phyloP scores from a whole-genome alignment of 2,113 vertebrate species.

The Aplodontia rufa region DNA sequence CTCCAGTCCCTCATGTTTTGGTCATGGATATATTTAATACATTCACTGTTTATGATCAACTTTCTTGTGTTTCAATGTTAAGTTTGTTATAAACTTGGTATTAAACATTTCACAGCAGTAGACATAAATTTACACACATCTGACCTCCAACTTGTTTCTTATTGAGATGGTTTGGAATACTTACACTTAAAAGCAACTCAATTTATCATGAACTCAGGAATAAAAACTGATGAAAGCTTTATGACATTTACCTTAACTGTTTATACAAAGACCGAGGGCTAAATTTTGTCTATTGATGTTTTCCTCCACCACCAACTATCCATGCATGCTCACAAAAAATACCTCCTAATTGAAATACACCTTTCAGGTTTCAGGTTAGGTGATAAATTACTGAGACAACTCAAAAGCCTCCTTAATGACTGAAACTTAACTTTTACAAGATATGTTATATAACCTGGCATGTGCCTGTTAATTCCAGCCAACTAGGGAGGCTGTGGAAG shows the following conservation, averaged over 20 bases:
- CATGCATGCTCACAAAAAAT: background rate
- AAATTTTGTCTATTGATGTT: background rate
- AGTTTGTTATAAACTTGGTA: background rate
- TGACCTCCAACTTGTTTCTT: background rate
- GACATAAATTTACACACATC: background rate
- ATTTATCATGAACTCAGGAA: background rate
- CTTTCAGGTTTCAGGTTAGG: background rate
- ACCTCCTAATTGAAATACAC: background rate
- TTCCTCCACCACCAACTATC: background rate
- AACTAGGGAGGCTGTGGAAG: too few relatives aligned
- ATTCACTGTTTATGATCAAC: background rate
- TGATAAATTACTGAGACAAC: background rate
- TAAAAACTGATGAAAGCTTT: background rate
- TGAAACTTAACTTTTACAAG: background rate
- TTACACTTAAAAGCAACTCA: conserved; percentile 15
- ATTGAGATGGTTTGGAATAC: background rate
- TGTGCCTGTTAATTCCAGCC: too few relatives aligned
- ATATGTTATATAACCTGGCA: too few relatives aligned
- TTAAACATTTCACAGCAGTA: background rate
- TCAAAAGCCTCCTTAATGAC: background rate
- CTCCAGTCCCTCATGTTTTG: background rate
- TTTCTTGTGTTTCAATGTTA: background rate
- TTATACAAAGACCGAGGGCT: background rate
- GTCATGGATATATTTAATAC: background rate
- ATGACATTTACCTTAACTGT: background rate